Evolutionary conservation across 2,113 vertebrate genomes (phyloP).

Genomic region (Brachyhypopomus occidentalis): DNA sequence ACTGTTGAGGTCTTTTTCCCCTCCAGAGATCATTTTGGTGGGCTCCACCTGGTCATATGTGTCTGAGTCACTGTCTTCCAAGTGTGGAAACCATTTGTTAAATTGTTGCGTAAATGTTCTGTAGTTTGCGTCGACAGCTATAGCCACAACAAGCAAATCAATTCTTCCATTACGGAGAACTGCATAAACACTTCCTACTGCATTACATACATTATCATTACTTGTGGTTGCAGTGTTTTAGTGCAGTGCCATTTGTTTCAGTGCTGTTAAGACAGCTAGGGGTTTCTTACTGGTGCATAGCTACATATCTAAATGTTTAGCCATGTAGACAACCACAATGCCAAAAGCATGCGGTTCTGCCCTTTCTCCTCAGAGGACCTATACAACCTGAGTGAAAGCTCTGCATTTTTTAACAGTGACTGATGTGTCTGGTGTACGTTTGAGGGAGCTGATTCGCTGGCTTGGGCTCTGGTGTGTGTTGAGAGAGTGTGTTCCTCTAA

Average conservation of each 20-base stretch:
- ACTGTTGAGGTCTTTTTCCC: constrained; percentile 29
- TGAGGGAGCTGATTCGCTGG: constrained; percentile 1
- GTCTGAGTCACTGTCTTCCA: constrained; percentile 27
- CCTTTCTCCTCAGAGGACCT: background rate
- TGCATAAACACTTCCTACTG: constrained; percentile 37
- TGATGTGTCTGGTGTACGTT: background rate
- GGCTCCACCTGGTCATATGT: constrained; percentile 38
- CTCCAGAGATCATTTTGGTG: constrained; percentile 31
- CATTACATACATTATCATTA: constrained; percentile 29
- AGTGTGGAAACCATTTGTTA: constrained; percentile 54
- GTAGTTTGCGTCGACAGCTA: constrained; percentile 45
- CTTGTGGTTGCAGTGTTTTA: constrained; percentile 13
- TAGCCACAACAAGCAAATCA: constrained; percentile 42
- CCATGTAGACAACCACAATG: too few species aligned
- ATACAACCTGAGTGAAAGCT: background rate
- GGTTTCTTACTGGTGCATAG: background rate
- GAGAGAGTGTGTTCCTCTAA: background rate
- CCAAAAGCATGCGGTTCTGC: background rate
- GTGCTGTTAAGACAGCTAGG: background rate
- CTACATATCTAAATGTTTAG: background rate
- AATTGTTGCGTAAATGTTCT: constrained; percentile 45
- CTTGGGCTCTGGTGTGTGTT: background rate
- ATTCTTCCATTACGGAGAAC: constrained; percentile 37
- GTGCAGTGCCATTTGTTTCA: constrained; percentile 24
- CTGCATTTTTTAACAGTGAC: background rate